Percentiles rank a stretch among this genome's conserved stretches.
These are phyloP conservation scores for Astreopora myriophthalma DNA, from an alignment of 64 coral and sea anemone species.

Conservation along the genomic window DNA sequence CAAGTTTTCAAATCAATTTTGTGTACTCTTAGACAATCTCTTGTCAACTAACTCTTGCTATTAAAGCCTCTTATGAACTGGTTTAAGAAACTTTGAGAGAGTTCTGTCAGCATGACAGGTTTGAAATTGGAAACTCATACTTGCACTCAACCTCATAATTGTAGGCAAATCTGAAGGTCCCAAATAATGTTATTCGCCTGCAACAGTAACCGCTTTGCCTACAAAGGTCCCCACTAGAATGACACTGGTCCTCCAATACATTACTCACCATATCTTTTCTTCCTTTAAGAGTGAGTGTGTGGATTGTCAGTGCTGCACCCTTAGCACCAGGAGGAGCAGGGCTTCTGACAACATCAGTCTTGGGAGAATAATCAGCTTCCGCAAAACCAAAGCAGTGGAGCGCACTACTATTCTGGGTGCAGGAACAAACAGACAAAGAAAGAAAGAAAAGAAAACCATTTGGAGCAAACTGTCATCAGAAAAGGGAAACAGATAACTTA, in stretches of 20 bases:
- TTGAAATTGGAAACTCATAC: too few species aligned
- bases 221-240: background rate
- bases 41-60: too few species aligned
- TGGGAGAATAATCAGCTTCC: constrained; percentile 21
- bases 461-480: too few species aligned
- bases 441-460: background rate
- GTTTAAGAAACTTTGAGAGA: too few species aligned
- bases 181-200: too few species aligned
- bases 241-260: background rate
- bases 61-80: too few species aligned
- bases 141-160: too few species aligned
- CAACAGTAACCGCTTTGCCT: background rate
- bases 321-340: constrained; percentile 15
- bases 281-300: constrained; percentile 57
- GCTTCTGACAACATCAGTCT: constrained; percentile 8
- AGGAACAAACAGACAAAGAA: background rate
- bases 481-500: too few species aligned
- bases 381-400: constrained; percentile 36
- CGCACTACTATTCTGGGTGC: constrained; percentile 19
- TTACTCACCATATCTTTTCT: constrained; percentile 26
- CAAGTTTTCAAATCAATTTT: too few species aligned
- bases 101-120: too few species aligned
- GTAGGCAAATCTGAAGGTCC: too few species aligned
- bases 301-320: constrained; percentile 68
- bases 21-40: too few species aligned